A percentile compares a stretch with the other conserved stretches of the same genome.
Evolutionary conservation across 2,888 invertebrate genomes (phyloP).

Genomic region (Crocallis elinguaria): DNA sequence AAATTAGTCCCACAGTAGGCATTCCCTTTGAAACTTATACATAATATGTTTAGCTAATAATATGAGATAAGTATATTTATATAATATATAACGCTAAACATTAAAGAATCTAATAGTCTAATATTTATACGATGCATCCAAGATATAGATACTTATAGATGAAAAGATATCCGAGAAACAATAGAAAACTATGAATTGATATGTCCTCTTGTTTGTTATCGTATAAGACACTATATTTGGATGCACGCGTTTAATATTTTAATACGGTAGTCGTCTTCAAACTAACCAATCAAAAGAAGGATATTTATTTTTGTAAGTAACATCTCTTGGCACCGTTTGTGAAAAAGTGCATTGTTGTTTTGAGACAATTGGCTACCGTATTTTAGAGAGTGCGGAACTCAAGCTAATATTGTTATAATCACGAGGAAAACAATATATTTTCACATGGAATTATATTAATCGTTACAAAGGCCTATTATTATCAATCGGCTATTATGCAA

Average conservation of each 20-base stretch:
- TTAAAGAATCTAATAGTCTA: conserved; percentile 71
- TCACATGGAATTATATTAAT: conserved; percentile 29
- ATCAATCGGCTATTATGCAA: conserved; percentile 5
- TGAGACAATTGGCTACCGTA: conserved; percentile 45
- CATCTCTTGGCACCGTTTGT: conserved; percentile 1
- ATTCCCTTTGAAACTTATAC: conserved; percentile 56
- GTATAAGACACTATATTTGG: conserved; percentile 22
- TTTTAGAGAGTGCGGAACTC: conserved; percentile 54
- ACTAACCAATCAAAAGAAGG: conserved; percentile 1
- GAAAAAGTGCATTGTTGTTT: not conserved
- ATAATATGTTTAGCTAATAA: conserved; percentile 66
- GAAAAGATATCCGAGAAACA: conserved; percentile 5
- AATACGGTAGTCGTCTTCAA: conserved; percentile 17
- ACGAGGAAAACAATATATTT: conserved; percentile 22
- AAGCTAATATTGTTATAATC: conserved; percentile 40
- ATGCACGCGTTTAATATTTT: conserved; percentile 18
- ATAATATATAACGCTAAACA: conserved; percentile 64
- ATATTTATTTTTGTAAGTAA: not conserved
- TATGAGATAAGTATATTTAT: conserved; percentile 72
- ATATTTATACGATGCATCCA: conserved; percentile 48
- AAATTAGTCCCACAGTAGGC: conserved; percentile 61
- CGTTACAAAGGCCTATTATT: not conserved
- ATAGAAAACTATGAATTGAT: conserved; percentile 28
- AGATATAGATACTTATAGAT: conserved; percentile 49
- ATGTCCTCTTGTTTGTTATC: conserved; percentile 28